Conservation (phyloP, 2,113 vertebrate species). For the Apaloderma vittatum region DNA sequence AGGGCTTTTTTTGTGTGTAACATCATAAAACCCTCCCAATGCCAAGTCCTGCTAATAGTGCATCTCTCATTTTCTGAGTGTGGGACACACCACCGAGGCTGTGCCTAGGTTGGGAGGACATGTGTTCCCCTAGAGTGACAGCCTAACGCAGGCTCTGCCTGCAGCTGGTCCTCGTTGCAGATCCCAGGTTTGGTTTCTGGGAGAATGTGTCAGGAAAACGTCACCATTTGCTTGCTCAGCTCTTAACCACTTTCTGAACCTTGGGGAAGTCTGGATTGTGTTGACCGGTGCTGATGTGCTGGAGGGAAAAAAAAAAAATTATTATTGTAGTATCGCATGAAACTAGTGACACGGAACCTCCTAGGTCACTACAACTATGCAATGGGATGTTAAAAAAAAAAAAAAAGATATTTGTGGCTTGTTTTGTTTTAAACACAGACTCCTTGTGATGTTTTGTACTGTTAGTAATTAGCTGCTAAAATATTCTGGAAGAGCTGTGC, state of each 20-base stretch:
- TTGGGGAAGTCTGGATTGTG: not conserved
- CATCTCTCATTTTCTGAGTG: not conserved
- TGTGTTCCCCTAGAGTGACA: not conserved
- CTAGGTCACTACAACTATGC: accelerated
- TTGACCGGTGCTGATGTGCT: not conserved
- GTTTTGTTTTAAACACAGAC: not conserved
- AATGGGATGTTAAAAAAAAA: not conserved
- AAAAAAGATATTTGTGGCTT: not conserved
- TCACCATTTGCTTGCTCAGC: not conserved
- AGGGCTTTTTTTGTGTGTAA: not conserved
- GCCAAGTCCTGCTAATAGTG: accelerated
- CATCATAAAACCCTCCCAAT: not conserved
- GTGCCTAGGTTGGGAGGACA: not conserved
- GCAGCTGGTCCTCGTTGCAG: not conserved
- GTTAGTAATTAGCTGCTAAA: not conserved
- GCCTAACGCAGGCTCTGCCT: not conserved
- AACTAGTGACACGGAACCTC: not conserved
- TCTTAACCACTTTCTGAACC: not conserved
- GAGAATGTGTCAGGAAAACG: too few relatives aligned
- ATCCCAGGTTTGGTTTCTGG: not conserved
- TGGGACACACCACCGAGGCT: not conserved
- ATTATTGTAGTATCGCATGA: not conserved
- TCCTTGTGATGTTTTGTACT: not conserved
- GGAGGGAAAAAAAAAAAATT: not conserved
- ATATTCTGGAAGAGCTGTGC: not conserved